A percentile compares a stretch with the other conserved stretches of the same genome.
Conservation (phyloP, 2,797 vertebrate species). For the Melanotaenia trifasciata region DNA sequence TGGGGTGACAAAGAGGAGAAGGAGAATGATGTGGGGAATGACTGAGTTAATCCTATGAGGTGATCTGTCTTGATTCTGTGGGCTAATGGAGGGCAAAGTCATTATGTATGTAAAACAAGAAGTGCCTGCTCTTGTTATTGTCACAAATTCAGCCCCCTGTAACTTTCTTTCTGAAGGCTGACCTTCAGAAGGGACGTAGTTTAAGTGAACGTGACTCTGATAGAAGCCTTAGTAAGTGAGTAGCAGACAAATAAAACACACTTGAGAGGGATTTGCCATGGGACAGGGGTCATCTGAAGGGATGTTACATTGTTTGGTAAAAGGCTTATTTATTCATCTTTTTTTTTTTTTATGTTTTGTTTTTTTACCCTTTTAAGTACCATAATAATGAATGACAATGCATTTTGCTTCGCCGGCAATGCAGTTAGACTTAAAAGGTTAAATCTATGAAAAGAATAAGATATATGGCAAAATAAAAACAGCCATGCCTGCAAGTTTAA, state of each 20-base stretch:
- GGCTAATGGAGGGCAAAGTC: constrained; percentile 80
- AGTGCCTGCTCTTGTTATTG: constrained; percentile 69
- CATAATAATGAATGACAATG: too few species aligned
- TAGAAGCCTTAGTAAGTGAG: constrained; percentile 24
- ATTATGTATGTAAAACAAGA: constrained; percentile 76
- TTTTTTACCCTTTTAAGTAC: too few species aligned
- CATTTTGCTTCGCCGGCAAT: too few species aligned
- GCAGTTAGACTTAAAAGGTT: constrained; percentile 8
- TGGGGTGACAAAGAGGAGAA: constrained; percentile 9
- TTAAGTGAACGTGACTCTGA: constrained; percentile 39
- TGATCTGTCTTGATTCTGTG: constrained; percentile 79
- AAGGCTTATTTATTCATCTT: constrained; percentile 19
- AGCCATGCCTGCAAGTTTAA: constrained; percentile 11
- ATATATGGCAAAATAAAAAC: constrained; percentile 22
- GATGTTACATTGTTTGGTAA: constrained; percentile 31
- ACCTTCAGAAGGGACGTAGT: constrained; percentile 51
- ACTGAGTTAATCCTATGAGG: constrained; percentile 58
- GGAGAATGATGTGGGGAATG: constrained; percentile 32
- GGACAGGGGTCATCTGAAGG: constrained; percentile 31
- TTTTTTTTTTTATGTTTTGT: too few species aligned
- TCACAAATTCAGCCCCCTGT: constrained; percentile 38
- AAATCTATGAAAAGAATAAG: constrained; percentile 36
- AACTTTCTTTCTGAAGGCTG: constrained; percentile 39
- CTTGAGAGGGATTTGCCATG: constrained; percentile 52
- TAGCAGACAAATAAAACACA: constrained; percentile 8